These are phyloP conservation scores for Lysiphlebus fabarum DNA, from an alignment of 1,140 invertebrate species.

Conservation along the genomic window DNA sequence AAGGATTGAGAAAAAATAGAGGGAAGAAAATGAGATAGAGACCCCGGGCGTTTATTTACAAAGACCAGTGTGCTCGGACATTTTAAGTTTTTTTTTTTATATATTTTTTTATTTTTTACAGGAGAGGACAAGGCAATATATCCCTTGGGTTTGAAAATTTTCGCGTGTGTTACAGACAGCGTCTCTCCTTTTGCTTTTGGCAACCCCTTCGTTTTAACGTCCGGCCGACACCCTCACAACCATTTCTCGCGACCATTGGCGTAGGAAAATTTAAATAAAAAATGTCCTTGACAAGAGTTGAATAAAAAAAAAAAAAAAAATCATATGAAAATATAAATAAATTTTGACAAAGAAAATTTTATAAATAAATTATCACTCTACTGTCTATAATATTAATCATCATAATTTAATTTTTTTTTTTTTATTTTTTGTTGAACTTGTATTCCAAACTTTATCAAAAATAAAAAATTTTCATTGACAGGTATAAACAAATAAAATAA, in stretches of 20 bases:
- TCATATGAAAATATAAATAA: too few relatives aligned
- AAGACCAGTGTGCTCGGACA: slow-evolving; percentile 9
- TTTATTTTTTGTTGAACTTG: too few relatives aligned
- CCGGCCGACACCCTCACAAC: slow-evolving; percentile 31
- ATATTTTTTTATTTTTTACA: slow-evolving; percentile 27
- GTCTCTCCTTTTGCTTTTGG: slow-evolving; percentile 12
- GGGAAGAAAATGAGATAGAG: slow-evolving; percentile 16
- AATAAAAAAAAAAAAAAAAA: too few relatives aligned
- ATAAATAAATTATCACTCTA: neutral
- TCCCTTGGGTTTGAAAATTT: slow-evolving; percentile 24
- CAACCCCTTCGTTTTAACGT: slow-evolving; percentile 37
- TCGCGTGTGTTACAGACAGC: slow-evolving; percentile 26
- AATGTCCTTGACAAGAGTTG: slow-evolving; percentile 8
- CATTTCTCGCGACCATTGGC: slow-evolving; percentile 35
- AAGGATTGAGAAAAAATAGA: slow-evolving; percentile 3
- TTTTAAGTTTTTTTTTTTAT: neutral
- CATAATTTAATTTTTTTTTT: too few relatives aligned
- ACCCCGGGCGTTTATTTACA: slow-evolving; percentile 34
- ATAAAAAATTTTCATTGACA: too few relatives aligned
- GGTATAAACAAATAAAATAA: too few relatives aligned
- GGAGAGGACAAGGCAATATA: slow-evolving; percentile 10
- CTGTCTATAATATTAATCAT: too few relatives aligned
- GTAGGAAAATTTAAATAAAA: slow-evolving; percentile 18
- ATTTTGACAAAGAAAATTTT: neutral
- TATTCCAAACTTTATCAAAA: too few relatives aligned